Percentiles rank a stretch among this genome's conserved stretches.
Evolutionary conservation across 1,140 invertebrate species (phyloP).

Genomic region (Zaprionus lachaisei): DNA sequence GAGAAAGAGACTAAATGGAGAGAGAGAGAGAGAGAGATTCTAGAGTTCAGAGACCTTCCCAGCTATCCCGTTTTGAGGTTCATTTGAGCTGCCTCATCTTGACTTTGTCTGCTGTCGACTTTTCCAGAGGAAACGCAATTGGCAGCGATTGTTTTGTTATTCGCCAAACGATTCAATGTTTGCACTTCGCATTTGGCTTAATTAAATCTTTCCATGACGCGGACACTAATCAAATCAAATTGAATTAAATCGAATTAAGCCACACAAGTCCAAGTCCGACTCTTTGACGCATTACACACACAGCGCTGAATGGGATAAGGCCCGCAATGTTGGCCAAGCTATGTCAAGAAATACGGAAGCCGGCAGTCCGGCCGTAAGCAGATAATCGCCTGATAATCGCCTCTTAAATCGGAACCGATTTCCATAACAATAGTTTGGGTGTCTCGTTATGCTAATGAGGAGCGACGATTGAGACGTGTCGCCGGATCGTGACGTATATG

Average conservation of each 20-base stretch:
- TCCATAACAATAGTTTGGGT: constrained; percentile 10
- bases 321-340: background rate
- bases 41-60: background rate
- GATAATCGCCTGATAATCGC: constrained; percentile 19
- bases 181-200: constrained; percentile 34
- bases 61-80: background rate
- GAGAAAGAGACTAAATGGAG: background rate
- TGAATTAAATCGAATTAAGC: constrained; percentile 21
- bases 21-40: background rate
- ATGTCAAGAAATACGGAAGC: constrained; percentile 41
- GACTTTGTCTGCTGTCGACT: background rate
- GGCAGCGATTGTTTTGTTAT: constrained; percentile 9
- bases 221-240: constrained; percentile 37
- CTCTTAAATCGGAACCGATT: constrained; percentile 38
- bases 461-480: background rate
- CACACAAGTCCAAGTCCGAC: constrained; percentile 6
- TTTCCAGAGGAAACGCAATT: constrained; percentile 7
- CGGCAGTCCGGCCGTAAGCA: constrained; percentile 5
- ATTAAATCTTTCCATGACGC: constrained; percentile 51
- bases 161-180: constrained; percentile 18
- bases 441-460: constrained; percentile 39
- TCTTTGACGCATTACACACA: constrained; percentile 30
- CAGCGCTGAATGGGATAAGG: constrained; percentile 27
- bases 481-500: constrained; percentile 23
- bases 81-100: background rate